Conservation (phyloP, 2,797 vertebrate genomes). For the Gymnothorax reevesii region DNA sequence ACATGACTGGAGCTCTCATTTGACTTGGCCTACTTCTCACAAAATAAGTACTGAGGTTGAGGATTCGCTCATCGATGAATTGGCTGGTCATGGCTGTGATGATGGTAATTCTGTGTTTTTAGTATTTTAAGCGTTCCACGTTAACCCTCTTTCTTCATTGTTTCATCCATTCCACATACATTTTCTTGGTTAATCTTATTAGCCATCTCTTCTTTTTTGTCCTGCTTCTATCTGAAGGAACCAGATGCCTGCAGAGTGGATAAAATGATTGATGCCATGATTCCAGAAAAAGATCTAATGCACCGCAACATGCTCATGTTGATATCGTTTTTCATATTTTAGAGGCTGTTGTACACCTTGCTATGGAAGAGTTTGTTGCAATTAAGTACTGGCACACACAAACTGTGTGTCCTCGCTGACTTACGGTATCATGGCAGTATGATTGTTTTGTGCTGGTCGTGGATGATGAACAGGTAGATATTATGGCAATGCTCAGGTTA, state of each 20-base stretch:
- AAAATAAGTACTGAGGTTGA: no score
- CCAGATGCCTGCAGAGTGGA: background rate
- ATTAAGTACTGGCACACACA: background rate
- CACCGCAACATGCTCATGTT: background rate
- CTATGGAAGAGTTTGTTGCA: background rate
- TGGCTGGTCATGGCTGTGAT: background rate
- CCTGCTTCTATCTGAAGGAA: background rate
- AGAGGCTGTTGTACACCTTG: background rate
- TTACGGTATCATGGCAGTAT: background rate
- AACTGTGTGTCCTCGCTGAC: background rate
- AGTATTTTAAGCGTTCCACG: background rate
- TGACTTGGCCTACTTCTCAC: no score
- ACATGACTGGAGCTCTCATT: background rate
- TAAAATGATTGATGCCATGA: background rate
- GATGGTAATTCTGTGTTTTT: background rate
- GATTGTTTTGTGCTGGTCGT: background rate
- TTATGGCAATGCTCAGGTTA: no score
- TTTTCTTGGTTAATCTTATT: background rate
- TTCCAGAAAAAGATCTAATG: background rate
- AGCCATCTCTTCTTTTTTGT: no score
- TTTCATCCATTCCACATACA: background rate
- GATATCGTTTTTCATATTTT: background rate
- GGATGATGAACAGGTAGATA: no score
- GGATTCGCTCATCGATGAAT: background rate
- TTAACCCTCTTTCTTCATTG: background rate